Percentiles rank a stretch among this genome's conserved stretches.
Evolutionary conservation across 2,797 vertebrate species (phyloP).

Genomic region (Sus cebifrons): DNA sequence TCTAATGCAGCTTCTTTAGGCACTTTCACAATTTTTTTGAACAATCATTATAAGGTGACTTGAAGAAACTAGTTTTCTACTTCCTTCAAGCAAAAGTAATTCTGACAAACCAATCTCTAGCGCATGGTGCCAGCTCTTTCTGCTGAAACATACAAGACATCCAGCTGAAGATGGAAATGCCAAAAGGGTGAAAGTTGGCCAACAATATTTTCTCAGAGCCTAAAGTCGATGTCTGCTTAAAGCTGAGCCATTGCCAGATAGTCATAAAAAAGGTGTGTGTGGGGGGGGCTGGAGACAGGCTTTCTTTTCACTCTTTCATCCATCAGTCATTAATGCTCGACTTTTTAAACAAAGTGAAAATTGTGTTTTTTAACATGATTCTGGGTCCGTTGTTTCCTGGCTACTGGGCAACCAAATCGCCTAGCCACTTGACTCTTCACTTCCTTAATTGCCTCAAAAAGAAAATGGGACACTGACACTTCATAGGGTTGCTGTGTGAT

Average conservation of each 20-base stretch:
- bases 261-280: slow-evolving; percentile 60
- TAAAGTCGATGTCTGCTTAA: slow-evolving; percentile 79
- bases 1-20: background rate
- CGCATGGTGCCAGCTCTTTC: background rate
- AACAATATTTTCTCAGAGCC: slow-evolving; percentile 58
- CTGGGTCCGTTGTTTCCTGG: slow-evolving; percentile 60
- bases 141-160: slow-evolving; percentile 50
- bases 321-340: slow-evolving; percentile 65
- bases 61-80: slow-evolving; percentile 26
- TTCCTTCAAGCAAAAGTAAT: slow-evolving; percentile 52
- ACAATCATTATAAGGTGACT: background rate
- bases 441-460: slow-evolving; percentile 5
- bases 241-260: slow-evolving; percentile 68
- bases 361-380: slow-evolving; percentile 68
- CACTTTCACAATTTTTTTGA: background rate
- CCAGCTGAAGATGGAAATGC: slow-evolving; percentile 38
- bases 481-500: background rate
- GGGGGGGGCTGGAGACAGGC: slow-evolving; percentile 48
- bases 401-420: slow-evolving; percentile 35
- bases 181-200: slow-evolving; percentile 45
- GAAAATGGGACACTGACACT: background rate
- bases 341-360: slow-evolving; percentile 75
- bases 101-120: background rate
- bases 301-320: slow-evolving; percentile 59
- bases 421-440: background rate